Base-by-base conservation (phyloP, 2,888 invertebrate species). In the Melanotus villosus region DNA sequence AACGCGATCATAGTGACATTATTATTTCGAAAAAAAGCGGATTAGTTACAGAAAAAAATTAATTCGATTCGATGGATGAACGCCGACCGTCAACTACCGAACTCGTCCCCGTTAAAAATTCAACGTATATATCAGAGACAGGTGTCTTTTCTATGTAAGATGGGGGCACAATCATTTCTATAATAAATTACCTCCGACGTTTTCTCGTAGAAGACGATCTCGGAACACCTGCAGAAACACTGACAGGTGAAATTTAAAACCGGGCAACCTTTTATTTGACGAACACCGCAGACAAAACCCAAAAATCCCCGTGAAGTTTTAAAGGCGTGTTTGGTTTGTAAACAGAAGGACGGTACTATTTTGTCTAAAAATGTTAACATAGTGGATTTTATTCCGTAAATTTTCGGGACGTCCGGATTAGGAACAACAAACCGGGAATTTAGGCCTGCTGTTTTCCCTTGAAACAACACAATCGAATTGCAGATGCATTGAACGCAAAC, bases 141-240 rank as follows among this genome's bases (percentile, higher is more conserved):
- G 52, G 52, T 52, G 52, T 52, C 52, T 52, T 26, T 47, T 57
- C 57, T 16, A 41, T 38, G 38, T 38, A n/a, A 12, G 52, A 62
- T 54, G 57, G 43, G 63, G 72, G 67, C 67, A 56, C 68, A 65
- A 68, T 72, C 70, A 65, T 65, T 62, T 65, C 52, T 54, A 56
- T 68, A 68, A 75, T 75, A 73, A 75, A 75, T 75, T 75, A 75
- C 65, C 65, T 71, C 65, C 71, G 73, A 72, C 73, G 43, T 72
- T n/a, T n/a, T 34, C 65, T 67, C 58, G 45, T 60, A 26, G 68
- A 47, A 58, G 70, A 67, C 43, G 45, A 47, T 64, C 58, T 58
- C 32, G 56, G 62, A 63, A 63, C 70, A 70, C 70, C 70, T 70
- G 70, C 70, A 64, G 70, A 57, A 52, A 65, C 43, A 43, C 52